Base-by-base conservation (phyloP, 2,113 vertebrate species). In the Podocnemis expansa region DNA sequence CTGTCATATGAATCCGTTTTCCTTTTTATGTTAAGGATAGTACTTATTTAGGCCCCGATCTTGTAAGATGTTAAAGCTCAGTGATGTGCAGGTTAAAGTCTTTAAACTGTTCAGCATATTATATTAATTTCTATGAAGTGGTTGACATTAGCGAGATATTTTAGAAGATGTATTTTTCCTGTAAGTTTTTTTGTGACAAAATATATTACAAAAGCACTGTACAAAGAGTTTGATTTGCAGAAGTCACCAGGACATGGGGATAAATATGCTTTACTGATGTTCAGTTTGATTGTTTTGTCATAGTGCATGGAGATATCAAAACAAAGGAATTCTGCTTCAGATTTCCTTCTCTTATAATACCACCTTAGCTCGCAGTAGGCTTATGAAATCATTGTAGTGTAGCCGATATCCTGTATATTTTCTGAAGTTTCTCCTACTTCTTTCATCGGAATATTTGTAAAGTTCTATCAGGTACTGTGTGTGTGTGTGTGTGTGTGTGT, bases 1-100 rank as follows among this genome's bases (percentile, higher is more conserved):
- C 54, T 60, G 38, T 55, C 38, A 10, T 38, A n/a, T 0, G 0
- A 52, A 22, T 31, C 3, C 8, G 9, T 73, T 54, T 54, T 25
- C 24, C 41, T 25, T 41, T 82, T 88, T 73, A 31, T 73, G 0
- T 0, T 88, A 85, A 73, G 27, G 27, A 47, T 86, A 13, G 73
- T 60, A 41, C 11, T n/a, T 13, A 45, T 78, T 56, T 34, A 86
- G 52, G 38, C 19, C 22, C 34, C 49, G 63, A 86, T 4, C 41
- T 16, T 87, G 76, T n/a, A 67, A 67, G 31, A 31, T 67, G 34
- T 7, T 67, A 17, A 34, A 67, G 34, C 31, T 34, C 12, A 85
- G 80, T 29, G 87, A 56, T 38, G 22, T 1, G 2, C 5, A 41
- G 24, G 55, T 10, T 89, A 75, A 41, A 84, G 55, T 9, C 14